phyloP scores from a whole-genome alignment of 2,797 vertebrate genomes.

The Crenuchus spilurus region DNA sequence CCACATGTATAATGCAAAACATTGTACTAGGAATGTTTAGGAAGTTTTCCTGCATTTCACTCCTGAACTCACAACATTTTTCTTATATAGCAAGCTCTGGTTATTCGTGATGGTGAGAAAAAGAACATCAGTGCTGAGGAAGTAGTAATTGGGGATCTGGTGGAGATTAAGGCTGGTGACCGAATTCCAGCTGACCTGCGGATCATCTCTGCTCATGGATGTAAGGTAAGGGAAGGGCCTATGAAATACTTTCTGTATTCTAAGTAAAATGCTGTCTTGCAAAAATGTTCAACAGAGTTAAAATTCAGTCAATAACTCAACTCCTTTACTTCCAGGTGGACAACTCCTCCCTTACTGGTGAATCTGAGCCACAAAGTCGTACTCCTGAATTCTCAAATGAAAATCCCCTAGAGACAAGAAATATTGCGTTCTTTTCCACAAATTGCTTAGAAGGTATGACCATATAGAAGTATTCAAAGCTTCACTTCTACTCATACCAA shows the following conservation, averaged over 20 bases:
- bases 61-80: not conserved
- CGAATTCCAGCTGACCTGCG: conserved; percentile 93
- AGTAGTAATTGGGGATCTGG: conserved; percentile 89
- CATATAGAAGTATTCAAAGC: not conserved
- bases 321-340: conserved; percentile 82
- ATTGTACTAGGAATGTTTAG: not conserved
- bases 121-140: conserved; percentile 89
- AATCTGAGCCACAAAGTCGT: conserved; percentile 94
- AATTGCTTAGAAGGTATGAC: conserved; percentile 93
- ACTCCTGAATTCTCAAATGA: conserved; percentile 94
- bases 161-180: conserved; percentile 95
- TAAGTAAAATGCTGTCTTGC: too few species aligned
- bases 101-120: conserved; percentile 92
- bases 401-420: conserved; percentile 93
- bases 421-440: conserved; percentile 97
- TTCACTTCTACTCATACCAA: not conserved
- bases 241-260: not conserved
- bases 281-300: not conserved
- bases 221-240: conserved; percentile 80
- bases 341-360: conserved; percentile 95
- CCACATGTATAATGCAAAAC: conserved; percentile 33
- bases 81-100: conserved; percentile 88
- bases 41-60: not conserved
- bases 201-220: conserved; percentile 88
- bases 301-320: not conserved